phyloP scores from a whole-genome alignment of 2,113 vertebrate genomes.

The Leucoraja erinaceus region DNA sequence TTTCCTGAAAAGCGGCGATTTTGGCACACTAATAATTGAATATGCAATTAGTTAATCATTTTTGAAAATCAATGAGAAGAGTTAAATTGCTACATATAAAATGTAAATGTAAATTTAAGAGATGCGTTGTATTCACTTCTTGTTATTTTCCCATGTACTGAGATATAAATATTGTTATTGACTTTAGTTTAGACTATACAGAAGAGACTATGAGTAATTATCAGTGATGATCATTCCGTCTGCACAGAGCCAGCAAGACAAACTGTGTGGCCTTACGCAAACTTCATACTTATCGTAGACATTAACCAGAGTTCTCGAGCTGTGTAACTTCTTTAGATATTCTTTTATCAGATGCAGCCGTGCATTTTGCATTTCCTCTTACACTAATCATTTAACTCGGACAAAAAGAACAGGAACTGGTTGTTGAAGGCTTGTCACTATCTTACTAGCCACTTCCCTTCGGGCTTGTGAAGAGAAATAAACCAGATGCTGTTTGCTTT shows the following conservation, averaged over 20 bases:
- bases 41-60: background rate
- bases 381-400: background rate
- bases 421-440: background rate
- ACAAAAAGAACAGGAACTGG: background rate
- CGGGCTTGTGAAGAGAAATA: background rate
- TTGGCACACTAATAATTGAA: too few relatives aligned
- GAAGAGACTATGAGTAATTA: background rate
- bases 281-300: background rate
- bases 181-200: background rate
- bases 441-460: slow-evolving; percentile 13
- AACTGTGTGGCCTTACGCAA: background rate
- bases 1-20: too few relatives aligned
- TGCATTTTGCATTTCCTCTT: slow-evolving; percentile 9
- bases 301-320: too few relatives aligned
- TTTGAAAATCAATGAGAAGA: background rate
- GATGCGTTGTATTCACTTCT: background rate
- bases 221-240: background rate
- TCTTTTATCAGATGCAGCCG: background rate
- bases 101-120: too few relatives aligned
- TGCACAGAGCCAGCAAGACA: background rate
- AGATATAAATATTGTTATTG: background rate
- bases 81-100: background rate
- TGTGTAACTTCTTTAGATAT: background rate
- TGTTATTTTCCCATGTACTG: background rate
- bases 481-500: background rate